Base-by-base conservation (phyloP, 2,797 vertebrate species). In the Pterois miles region DNA sequence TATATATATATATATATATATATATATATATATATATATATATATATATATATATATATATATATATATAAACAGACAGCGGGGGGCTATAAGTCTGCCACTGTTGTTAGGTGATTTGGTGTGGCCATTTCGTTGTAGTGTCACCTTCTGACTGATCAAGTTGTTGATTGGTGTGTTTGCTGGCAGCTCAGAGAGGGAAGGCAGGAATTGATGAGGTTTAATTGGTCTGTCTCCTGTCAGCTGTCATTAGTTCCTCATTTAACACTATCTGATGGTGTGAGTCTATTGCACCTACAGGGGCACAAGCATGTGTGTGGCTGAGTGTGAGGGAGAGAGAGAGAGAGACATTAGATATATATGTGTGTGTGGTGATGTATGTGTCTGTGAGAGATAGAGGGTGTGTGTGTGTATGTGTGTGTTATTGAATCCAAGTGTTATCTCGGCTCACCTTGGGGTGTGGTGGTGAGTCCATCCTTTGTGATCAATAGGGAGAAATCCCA, bases 181-280 rank as follows among this genome's bases (percentile, higher is more conserved):
- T 86, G 86, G 88, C 90, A 84, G 85, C 88, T 85, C 73, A 25
- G 89, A 85, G 88, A 89, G 81, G 52, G 78, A 64, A 81, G 88
- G 88, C 82, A 89, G 80, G 81, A 91, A 91, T 89, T 93, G 92
- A 94, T 93, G 93, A 93, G 85, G 81, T 92, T 90, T 94, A 94
- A 94, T 95, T 94, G 92, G 87, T 91, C 91, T 90, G 90, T 93
- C 91, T 89, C 87, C 82, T 93, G 92, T 94, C 92, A 93, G 84
- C 86, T 90, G 85, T 90, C 91, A 93, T 95, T 95, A 94, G 92
- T 74, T 79, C 80, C 86, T 91, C 91, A 94, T 94, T 93, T 93
- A 93, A 92, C 93, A 94, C 90, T 91, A 94, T 94, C 93, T 91
- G 91, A 93, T 94, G 84, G 84, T 81, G 88, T 84, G 88, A 92